phyloP scores from a whole-genome alignment of 2,113 vertebrate species.

The Neomonachus schauinslandi region DNA sequence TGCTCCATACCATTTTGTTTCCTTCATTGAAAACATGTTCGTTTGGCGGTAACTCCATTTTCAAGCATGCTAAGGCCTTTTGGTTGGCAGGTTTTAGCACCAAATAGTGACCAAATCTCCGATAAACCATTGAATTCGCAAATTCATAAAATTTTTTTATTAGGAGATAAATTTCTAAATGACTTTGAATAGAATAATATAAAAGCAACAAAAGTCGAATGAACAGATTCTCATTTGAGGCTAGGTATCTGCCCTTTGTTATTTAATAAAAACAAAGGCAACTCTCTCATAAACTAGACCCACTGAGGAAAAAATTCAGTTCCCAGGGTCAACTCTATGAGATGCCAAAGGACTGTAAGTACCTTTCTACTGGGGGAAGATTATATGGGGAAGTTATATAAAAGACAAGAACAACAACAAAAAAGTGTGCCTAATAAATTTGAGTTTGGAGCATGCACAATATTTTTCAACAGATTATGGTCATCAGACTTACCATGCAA shows the following conservation, averaged over 20 bases:
- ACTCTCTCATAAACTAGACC: not conserved
- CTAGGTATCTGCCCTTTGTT: not conserved
- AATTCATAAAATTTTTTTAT: not conserved
- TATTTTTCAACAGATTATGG: not conserved
- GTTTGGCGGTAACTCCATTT: not conserved
- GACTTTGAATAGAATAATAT: not conserved
- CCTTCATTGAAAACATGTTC: slow-evolving; percentile 6
- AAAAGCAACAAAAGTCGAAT: not conserved
- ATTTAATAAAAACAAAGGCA: not conserved
- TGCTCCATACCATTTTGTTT: not conserved
- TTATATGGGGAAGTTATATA: not conserved
- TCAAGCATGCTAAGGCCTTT: not conserved
- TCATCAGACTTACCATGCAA: not conserved
- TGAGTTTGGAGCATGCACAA: not conserved
- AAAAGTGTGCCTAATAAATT: not conserved
- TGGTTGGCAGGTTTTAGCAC: not conserved
- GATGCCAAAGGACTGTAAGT: not conserved
- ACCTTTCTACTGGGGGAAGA: not conserved
- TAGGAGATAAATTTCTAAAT: not conserved
- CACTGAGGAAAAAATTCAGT: not conserved
- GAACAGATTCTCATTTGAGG: not conserved
- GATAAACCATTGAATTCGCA: not conserved
- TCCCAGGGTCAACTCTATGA: not conserved
- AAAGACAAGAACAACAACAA: not conserved
- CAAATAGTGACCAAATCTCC: not conserved